Percentiles rank a stretch among this genome's conserved stretches.
Conservation (phyloP, 2,113 vertebrate genomes). For the Tetrao urogallus region DNA sequence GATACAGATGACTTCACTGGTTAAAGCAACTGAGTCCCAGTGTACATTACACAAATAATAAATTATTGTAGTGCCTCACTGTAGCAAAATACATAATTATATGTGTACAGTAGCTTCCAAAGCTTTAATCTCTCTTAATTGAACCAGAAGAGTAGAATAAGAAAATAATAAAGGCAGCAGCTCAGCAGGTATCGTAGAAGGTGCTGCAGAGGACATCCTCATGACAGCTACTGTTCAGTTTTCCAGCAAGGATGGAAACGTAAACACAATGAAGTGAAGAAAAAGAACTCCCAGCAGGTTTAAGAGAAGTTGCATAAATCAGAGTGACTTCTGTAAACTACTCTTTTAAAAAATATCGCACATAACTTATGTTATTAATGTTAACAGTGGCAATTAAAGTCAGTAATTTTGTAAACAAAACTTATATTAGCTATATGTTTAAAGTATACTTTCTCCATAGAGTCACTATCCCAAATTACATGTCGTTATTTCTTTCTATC, state of each 20-base stretch:
- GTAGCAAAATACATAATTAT: neutral
- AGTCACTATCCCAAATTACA: neutral
- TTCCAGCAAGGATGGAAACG: neutral
- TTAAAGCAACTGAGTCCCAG: neutral
- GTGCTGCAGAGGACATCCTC: neutral
- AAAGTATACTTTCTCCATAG: neutral
- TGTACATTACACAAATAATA: neutral
- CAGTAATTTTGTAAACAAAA: slow-evolving; percentile 32
- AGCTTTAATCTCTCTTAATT: neutral
- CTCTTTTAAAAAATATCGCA: neutral
- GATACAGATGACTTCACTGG: neutral
- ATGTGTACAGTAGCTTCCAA: neutral
- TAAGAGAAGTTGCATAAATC: neutral
- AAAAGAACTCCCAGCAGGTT: neutral
- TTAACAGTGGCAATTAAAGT: slow-evolving; percentile 2
- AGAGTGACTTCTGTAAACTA: neutral
- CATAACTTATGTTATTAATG: neutral
- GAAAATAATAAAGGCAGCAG: neutral
- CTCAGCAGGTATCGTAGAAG: neutral
- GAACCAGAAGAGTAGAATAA: neutral
- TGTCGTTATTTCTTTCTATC: neutral
- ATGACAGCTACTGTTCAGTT: neutral
- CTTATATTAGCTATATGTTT: neutral
- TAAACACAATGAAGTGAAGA: neutral
- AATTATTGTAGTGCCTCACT: neutral